phyloP scores from a whole-genome alignment of 2,888 invertebrate species.

The Spialia ferax region DNA sequence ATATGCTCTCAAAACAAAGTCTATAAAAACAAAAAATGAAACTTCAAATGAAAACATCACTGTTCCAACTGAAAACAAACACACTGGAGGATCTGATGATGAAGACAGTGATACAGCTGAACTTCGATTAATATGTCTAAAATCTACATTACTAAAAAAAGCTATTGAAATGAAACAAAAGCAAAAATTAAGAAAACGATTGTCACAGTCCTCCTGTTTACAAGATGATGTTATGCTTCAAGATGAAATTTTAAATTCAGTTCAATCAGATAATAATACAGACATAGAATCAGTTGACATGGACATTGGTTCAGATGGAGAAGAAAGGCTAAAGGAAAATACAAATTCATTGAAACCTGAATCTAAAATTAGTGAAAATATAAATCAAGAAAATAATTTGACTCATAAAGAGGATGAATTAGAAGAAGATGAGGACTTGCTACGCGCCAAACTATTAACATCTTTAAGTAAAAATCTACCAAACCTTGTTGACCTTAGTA shows the following conservation, averaged over 20 bases:
- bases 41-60: constrained; percentile 43
- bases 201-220: constrained; percentile 67
- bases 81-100: constrained; percentile 67
- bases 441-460: constrained; percentile 86
- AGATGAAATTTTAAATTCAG: constrained; percentile 47
- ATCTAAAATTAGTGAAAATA: constrained; percentile 10
- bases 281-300: constrained; percentile 84
- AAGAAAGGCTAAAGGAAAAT: constrained; percentile 67
- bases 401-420: constrained; percentile 62
- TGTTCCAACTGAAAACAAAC: constrained; percentile 48
- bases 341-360: constrained; percentile 22
- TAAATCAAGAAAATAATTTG: constrained; percentile 8
- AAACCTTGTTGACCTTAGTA: constrained; percentile 63
- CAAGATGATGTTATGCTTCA: constrained; percentile 62
- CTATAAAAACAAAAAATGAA: constrained; percentile 55
- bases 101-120: constrained; percentile 88
- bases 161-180: constrained; percentile 86
- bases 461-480: constrained; percentile 87
- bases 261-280: constrained; percentile 70
- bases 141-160: constrained; percentile 89
- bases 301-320: constrained; percentile 80
- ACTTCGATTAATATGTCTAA: constrained; percentile 88
- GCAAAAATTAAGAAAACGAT: constrained; percentile 69
- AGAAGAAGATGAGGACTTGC: constrained; percentile 88
- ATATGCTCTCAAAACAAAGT: constrained; percentile 78